phyloP scores from a whole-genome alignment of 2,888 invertebrate species.

The Acronicta psi region DNA sequence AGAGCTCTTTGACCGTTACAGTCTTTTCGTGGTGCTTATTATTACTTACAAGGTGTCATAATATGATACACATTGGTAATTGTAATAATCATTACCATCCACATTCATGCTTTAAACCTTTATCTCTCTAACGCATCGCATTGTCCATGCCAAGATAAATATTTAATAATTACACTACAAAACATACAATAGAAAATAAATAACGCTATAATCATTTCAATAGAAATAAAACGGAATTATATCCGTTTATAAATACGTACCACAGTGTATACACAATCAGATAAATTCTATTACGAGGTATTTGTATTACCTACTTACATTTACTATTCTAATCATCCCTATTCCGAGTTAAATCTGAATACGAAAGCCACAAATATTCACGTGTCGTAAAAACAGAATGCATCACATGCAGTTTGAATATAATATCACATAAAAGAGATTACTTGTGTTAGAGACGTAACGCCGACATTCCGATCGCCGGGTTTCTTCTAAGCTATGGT shows the following conservation, averaged over 20 bases:
- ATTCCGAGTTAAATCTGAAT: slow-evolving; percentile 46
- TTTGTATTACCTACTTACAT: slow-evolving; percentile 50
- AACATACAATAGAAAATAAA: slow-evolving; percentile 44
- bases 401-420: slow-evolving; percentile 52
- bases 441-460: slow-evolving; percentile 63
- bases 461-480: slow-evolving; percentile 65
- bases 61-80: too few relatives aligned
- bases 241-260: slow-evolving; percentile 55
- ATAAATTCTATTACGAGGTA: slow-evolving; percentile 49
- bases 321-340: slow-evolving; percentile 52
- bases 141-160: neutral
- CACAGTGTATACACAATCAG: slow-evolving; percentile 51
- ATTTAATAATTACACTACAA: slow-evolving; percentile 15
- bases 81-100: too few relatives aligned
- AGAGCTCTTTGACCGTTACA: neutral
- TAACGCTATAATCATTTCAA: slow-evolving; percentile 37
- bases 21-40: slow-evolving; percentile 5
- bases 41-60: too few relatives aligned
- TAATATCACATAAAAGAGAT: slow-evolving; percentile 63
- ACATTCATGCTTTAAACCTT: too few relatives aligned
- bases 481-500: slow-evolving; percentile 53
- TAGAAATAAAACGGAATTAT: slow-evolving; percentile 55
- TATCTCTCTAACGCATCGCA: too few relatives aligned
- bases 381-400: slow-evolving; percentile 54
- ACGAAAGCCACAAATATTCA: slow-evolving; percentile 46